A percentile compares a stretch with the other conserved stretches of the same genome.
Conservation (phyloP, 2,797 vertebrate species). For the Enteromius trimaculatus region DNA sequence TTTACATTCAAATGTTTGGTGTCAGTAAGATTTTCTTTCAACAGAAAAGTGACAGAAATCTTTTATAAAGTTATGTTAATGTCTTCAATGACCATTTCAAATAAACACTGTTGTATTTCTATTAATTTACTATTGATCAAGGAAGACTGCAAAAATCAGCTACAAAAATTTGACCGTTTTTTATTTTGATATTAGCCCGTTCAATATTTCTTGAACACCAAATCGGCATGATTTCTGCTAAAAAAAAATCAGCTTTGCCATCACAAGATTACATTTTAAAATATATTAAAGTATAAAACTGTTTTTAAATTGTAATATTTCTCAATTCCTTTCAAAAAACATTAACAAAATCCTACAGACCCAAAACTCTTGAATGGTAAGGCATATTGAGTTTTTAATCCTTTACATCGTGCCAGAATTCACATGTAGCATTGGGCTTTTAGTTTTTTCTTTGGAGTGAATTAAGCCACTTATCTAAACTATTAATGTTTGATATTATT, state of each 20-base stretch:
- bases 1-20: not conserved
- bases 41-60: not conserved
- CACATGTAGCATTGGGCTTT: not conserved
- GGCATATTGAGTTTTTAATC: not conserved
- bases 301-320: not conserved
- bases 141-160: not conserved
- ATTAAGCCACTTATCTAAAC: not conserved
- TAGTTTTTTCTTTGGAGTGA: not conserved
- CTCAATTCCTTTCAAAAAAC: not conserved
- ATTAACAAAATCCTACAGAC: conserved; percentile 9
- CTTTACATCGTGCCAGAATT: not conserved
- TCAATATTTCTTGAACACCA: not conserved
- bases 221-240: not conserved
- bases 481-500: not conserved
- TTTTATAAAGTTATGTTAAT: not conserved
- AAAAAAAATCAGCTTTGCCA: not conserved
- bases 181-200: not conserved
- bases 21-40: not conserved
- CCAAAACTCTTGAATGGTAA: not conserved
- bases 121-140: not conserved
- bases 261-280: not conserved
- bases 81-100: not conserved
- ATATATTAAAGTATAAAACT: not conserved
- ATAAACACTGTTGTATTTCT: not conserved
- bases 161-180: not conserved